Conservation (phyloP, 2,797 vertebrate species). For the Nyctibius grandis region DNA sequence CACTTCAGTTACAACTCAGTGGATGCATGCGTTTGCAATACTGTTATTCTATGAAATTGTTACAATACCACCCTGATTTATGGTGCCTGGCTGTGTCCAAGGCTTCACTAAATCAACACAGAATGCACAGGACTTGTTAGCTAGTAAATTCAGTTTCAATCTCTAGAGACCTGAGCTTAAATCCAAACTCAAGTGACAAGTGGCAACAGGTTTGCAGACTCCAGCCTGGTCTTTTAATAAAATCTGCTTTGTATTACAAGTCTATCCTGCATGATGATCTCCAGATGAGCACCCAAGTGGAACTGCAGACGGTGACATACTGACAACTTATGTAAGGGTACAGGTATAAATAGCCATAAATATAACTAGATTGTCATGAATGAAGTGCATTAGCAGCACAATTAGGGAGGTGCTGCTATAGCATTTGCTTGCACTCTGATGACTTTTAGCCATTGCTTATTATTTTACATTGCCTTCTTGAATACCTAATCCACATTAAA, state of each 20-base stretch:
- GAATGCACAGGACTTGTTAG: neutral
- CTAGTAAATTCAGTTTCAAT: neutral
- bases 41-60: neutral
- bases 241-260: neutral
- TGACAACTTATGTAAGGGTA: neutral
- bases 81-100: neutral
- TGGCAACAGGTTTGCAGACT: neutral
- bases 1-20: neutral
- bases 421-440: neutral
- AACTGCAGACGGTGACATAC: slow-evolving; percentile 36
- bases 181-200: neutral
- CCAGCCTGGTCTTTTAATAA: neutral
- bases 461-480: neutral
- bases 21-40: neutral
- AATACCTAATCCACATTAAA: neutral
- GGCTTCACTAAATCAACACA: neutral
- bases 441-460: neutral
- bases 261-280: neutral
- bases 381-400: neutral
- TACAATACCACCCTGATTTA: neutral
- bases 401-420: slow-evolving; percentile 16
- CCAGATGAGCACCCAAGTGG: neutral
- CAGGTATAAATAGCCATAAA: slow-evolving; percentile 1
- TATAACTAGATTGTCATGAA: slow-evolving; percentile 30
- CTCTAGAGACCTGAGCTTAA: slow-evolving; percentile 1